These are phyloP conservation scores for Osmoderma eremita DNA, from an alignment of 2,888 invertebrate species.

Conservation along the genomic window DNA sequence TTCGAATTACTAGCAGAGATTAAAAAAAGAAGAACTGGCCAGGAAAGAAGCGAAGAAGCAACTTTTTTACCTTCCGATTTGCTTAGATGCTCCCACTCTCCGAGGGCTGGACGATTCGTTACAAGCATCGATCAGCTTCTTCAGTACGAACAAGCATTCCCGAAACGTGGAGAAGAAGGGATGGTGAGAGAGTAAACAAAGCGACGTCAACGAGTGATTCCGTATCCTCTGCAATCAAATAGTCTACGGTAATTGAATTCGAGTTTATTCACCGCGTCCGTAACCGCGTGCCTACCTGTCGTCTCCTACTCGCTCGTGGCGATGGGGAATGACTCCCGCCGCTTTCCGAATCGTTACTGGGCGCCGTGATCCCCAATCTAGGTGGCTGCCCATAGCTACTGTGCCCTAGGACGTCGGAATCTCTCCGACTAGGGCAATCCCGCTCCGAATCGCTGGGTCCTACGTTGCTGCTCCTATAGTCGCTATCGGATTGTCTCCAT, in stretches of 20 bases:
- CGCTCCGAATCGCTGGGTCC: conserved; percentile 91
- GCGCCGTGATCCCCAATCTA: conserved; percentile 72
- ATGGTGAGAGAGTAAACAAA: conserved; percentile 98
- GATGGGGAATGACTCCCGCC: conserved; percentile 89
- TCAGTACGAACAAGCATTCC: conserved; percentile 95
- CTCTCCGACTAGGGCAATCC: conserved; percentile 80
- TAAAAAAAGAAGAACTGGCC: too few species aligned
- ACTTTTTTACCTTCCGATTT: conserved; percentile 76
- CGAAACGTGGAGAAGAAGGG: conserved; percentile 99
- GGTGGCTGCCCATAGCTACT: conserved; percentile 62
- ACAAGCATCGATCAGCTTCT: conserved; percentile 96
- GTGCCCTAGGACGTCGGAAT: conserved; percentile 66
- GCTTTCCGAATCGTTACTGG: conserved; percentile 84
- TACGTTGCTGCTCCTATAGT: conserved; percentile 91
- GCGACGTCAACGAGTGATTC: conserved; percentile 94
- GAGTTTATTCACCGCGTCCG: not conserved
- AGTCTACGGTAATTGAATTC: conserved; percentile 6
- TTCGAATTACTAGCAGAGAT: too few species aligned
- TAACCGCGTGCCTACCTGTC: conserved; percentile 69
- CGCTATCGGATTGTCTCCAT: conserved; percentile 67
- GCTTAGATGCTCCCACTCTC: conserved; percentile 89
- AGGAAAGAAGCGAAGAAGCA: not conserved
- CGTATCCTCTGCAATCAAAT: conserved; percentile 75
- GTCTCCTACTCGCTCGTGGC: conserved; percentile 81
- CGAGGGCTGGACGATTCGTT: conserved; percentile 92